phyloP scores from a whole-genome alignment of 2,888 invertebrate genomes.

The Cepaea hortensis region DNA sequence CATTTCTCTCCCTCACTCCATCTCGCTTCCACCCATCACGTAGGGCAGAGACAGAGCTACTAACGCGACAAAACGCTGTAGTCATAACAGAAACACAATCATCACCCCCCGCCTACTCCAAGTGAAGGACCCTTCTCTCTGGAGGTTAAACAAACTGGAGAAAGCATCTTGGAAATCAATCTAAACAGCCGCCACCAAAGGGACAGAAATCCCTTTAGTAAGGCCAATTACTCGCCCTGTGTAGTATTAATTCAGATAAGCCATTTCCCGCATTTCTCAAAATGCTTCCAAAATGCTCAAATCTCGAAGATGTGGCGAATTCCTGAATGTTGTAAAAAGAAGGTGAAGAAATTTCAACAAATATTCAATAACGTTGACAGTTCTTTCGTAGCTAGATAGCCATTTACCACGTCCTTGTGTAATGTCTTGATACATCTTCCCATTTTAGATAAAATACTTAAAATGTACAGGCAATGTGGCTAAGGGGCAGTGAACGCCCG shows the following conservation, averaged over 20 bases:
- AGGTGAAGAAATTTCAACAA: too few species aligned
- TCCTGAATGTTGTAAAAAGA: not conserved
- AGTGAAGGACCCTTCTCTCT: constrained; percentile 23
- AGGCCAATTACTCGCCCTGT: constrained; percentile 40
- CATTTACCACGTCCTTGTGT: too few species aligned
- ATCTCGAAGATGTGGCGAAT: not conserved
- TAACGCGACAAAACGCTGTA: constrained; percentile 24
- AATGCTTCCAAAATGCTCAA: not conserved
- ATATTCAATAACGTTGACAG: too few species aligned
- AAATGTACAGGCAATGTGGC: too few species aligned
- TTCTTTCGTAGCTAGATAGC: too few species aligned
- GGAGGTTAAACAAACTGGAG: constrained; percentile 17
- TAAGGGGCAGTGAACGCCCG: too few species aligned
- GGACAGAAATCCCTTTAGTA: constrained; percentile 42
- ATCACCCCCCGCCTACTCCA: constrained; percentile 23
- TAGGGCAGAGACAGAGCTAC: constrained; percentile 22
- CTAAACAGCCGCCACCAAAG: constrained; percentile 37
- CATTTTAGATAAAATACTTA: too few species aligned
- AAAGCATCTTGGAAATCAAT: constrained; percentile 44
- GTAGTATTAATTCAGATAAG: constrained; percentile 41
- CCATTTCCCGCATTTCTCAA: constrained; percentile 34
- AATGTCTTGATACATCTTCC: too few species aligned
- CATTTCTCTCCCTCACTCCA: not conserved
- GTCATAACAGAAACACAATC: constrained; percentile 35
- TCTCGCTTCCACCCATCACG: not conserved